Evolutionary conservation across 2,797 vertebrate genomes (phyloP).

Genomic region (Enteromius radiatus): DNA sequence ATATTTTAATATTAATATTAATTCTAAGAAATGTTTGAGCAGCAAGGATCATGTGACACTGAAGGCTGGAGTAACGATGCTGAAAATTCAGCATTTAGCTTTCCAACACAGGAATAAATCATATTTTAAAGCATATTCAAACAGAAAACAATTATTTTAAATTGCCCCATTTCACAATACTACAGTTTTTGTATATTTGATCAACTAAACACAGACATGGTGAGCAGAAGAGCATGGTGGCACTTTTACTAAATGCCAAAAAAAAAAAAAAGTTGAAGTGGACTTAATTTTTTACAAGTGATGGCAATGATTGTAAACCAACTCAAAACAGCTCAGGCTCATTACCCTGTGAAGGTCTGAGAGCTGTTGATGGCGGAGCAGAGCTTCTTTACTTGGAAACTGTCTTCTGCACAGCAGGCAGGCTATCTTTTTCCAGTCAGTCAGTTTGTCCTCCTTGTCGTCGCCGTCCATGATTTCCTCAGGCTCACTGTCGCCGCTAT

Average conservation of each 20-base stretch:
- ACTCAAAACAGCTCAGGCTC: not conserved
- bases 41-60: not conserved
- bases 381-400: constrained; percentile 93
- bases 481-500: constrained; percentile 96
- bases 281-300: not conserved
- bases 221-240: not conserved
- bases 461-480: constrained; percentile 87
- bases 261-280: not conserved
- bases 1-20: not conserved
- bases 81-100: not conserved
- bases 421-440: constrained; percentile 96
- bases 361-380: constrained; percentile 93
- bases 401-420: constrained; percentile 96
- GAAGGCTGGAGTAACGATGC: not conserved
- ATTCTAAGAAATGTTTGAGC: not conserved
- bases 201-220: not conserved
- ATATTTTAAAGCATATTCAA: not conserved
- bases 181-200: not conserved
- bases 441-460: constrained; percentile 86
- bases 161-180: not conserved
- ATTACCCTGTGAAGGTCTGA: constrained; percentile 97
- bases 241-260: no score
- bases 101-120: not conserved
- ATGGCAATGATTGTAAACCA: not conserved
- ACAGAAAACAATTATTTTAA: not conserved